Evolutionary conservation across 2,113 vertebrate species (phyloP).

Genomic region (Mus spicilegus): DNA sequence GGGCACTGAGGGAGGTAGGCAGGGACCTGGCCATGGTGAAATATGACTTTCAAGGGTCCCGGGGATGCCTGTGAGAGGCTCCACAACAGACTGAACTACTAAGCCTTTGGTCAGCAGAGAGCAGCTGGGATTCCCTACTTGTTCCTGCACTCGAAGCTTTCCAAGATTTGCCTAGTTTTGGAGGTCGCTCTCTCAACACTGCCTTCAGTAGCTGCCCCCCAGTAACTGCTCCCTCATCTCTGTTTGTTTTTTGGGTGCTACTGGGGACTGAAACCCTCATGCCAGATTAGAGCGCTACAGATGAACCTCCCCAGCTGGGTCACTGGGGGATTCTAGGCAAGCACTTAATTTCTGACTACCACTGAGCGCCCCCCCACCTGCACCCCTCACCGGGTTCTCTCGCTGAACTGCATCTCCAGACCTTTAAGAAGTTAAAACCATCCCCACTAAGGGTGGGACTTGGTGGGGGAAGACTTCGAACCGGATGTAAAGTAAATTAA

Average conservation of each 20-base stretch:
- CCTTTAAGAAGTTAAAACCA: background rate
- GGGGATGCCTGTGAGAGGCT: background rate
- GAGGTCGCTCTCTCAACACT: rapidly evolving
- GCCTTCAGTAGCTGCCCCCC: too few relatives aligned
- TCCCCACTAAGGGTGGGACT: too few relatives aligned
- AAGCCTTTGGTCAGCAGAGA: rapidly evolving
- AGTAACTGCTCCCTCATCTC: background rate
- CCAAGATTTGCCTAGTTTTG: background rate
- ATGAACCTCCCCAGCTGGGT: background rate
- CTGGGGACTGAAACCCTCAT: background rate
- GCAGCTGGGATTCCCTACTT: background rate
- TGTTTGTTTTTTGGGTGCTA: background rate
- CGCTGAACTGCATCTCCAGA: background rate
- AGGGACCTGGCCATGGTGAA: background rate
- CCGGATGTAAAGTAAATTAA: too few relatives aligned
- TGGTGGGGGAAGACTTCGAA: too few relatives aligned
- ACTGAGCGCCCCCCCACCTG: background rate
- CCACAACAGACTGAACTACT: background rate
- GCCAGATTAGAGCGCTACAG: background rate
- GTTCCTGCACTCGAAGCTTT: background rate
- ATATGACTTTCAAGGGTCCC: background rate
- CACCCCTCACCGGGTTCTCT: background rate
- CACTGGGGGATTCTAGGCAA: background rate
- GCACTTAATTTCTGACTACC: background rate
- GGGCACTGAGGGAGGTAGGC: background rate